Conservation (phyloP, 1,140 invertebrate species). For the Xylocopa sonorina region DNA sequence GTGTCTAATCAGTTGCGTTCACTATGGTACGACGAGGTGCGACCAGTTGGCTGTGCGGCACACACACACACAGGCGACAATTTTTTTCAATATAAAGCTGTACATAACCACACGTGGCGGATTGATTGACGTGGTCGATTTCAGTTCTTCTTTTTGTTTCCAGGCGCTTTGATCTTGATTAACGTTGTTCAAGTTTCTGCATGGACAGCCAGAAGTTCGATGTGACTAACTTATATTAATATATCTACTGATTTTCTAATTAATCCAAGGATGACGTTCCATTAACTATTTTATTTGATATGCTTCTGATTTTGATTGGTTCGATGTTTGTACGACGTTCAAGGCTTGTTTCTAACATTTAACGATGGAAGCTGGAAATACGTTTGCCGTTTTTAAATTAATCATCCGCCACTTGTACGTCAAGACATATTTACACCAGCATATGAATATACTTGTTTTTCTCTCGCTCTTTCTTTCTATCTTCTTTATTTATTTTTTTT, state of each 20-base stretch:
- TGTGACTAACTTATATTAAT: not conserved
- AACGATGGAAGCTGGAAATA: no score
- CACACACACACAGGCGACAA: no score
- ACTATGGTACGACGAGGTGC: slow-evolving; percentile 41
- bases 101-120: slow-evolving; percentile 43
- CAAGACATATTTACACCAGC: slow-evolving; percentile 33
- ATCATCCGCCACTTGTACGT: slow-evolving; percentile 45
- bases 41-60: slow-evolving; percentile 54
- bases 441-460: slow-evolving; percentile 45
- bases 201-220: not conserved
- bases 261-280: not conserved
- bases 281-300: not conserved
- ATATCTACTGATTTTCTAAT: not conserved
- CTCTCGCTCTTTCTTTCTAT: slow-evolving; percentile 39
- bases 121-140: not conserved
- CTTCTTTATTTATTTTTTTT: slow-evolving; percentile 41
- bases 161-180: not conserved
- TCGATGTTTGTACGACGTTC: no score
- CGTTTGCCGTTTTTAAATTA: not conserved
- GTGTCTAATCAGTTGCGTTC: slow-evolving; percentile 57
- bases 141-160: not conserved
- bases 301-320: no score
- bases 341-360: no score
- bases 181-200: not conserved
- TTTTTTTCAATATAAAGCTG: slow-evolving; percentile 19